These are phyloP conservation scores for Flabesymbios commensalis DNA, from an alignment of 2,888 invertebrate genomes.

Conservation along the genomic window DNA sequence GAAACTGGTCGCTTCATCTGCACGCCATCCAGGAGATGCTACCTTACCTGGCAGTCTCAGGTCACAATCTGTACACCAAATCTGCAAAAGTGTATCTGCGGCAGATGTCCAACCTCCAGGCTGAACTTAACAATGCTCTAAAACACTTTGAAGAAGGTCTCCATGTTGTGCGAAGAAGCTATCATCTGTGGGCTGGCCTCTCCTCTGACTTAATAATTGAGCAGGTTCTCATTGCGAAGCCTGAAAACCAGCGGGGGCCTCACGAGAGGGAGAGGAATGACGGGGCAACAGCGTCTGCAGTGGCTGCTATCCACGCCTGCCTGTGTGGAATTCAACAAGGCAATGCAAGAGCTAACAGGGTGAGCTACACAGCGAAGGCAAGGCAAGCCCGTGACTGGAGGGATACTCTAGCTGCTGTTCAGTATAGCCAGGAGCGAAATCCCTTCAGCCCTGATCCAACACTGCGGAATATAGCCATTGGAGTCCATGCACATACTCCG, in stretches of 20 bases:
- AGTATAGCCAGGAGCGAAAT: conserved; percentile 24
- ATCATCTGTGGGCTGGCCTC: too few relatives aligned
- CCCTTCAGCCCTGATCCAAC: conserved; percentile 27
- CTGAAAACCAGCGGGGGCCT: too few relatives aligned
- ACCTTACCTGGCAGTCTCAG: conserved; percentile 15
- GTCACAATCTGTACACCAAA: conserved; percentile 14
- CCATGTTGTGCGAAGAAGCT: too few relatives aligned
- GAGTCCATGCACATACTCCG: conserved; percentile 25
- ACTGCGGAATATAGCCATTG: conserved; percentile 37
- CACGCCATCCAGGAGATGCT: conserved; percentile 7
- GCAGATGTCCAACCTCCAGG: too few relatives aligned
- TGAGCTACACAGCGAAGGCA: conserved; percentile 9
- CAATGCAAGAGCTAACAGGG: conserved; percentile 25
- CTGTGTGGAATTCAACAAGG: conserved; percentile 25
- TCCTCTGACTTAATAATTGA: too few relatives aligned
- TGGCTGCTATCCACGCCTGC: conserved; percentile 32
- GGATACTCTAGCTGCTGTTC: conserved; percentile 24
- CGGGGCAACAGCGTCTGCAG: conserved; percentile 18
- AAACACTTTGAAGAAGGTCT: too few relatives aligned
- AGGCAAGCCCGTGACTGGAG: conserved; percentile 25
- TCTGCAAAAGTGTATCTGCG: too few relatives aligned
- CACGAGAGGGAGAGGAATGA: conserved; percentile 15
- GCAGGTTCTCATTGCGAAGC: too few relatives aligned
- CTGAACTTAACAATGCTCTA: too few relatives aligned
- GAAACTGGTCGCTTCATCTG: conserved; percentile 9